phyloP scores from a whole-genome alignment of 2,888 invertebrate genomes.

The Ichneumon xanthorius region DNA sequence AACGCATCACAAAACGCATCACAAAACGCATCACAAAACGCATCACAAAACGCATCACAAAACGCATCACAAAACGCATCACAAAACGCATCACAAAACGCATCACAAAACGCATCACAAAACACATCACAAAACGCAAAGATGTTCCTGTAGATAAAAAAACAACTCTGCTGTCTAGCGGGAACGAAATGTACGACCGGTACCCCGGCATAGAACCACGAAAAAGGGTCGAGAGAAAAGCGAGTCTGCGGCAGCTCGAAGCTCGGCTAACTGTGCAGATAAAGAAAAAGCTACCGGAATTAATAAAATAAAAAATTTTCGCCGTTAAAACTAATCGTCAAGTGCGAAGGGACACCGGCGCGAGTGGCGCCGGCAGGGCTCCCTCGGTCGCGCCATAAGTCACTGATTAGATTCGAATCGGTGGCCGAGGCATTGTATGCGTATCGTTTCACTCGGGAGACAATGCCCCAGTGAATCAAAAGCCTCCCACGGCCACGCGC shows the following conservation, averaged over 20 bases:
- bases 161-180: neutral
- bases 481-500: conserved; percentile 13
- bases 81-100: no score
- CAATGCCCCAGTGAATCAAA: conserved; percentile 67
- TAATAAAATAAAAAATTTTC: neutral
- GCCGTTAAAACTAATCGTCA: neutral
- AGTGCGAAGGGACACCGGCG: conserved; percentile 10
- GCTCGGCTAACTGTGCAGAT: neutral
- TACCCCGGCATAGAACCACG: no score
- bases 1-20: no score
- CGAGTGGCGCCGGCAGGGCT: neutral
- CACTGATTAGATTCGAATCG: conserved; percentile 65
- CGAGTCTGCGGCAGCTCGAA: no score
- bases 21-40: no score
- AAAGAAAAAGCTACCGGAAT: neutral
- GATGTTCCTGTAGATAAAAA: no score
- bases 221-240: no score
- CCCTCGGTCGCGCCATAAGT: conserved; percentile 48
- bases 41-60: no score
- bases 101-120: no score
- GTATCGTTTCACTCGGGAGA: conserved; percentile 56
- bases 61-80: no score
- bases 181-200: no score
- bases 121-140: no score
- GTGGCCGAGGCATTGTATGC: conserved; percentile 56